Evolutionary conservation across 2,888 invertebrate species (phyloP).

Genomic region (Rotaria socialis): DNA sequence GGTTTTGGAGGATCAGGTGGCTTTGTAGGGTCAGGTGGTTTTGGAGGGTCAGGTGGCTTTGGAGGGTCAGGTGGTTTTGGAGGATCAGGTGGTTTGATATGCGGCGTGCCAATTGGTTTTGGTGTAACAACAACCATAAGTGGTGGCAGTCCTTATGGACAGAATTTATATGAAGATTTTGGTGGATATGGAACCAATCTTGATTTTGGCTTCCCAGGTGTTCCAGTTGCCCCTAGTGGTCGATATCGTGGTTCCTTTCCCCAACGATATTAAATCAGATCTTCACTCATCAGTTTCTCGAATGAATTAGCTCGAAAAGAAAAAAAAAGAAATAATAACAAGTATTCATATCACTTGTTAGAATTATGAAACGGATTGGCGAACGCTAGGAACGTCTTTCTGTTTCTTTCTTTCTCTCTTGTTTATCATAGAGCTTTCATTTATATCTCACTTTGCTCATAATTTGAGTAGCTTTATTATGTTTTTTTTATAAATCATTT

Average conservation of each 20-base stretch:
- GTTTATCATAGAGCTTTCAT: not conserved
- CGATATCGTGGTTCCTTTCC: not conserved
- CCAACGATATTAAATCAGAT: not conserved
- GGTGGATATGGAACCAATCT: not conserved
- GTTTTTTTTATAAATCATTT: not conserved
- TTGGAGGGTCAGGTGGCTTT: not conserved
- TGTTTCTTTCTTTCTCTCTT: not conserved
- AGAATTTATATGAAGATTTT: not conserved
- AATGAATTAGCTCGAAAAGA: not conserved
- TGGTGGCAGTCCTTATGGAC: not conserved
- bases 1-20: not conserved
- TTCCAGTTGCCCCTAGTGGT: not conserved
- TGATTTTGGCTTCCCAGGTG: not conserved
- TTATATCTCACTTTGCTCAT: not conserved
- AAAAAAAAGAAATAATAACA: not conserved
- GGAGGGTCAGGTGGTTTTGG: not conserved
- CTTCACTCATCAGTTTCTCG: not conserved
- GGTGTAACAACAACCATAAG: not conserved
- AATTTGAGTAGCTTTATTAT: not conserved
- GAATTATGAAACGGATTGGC: not conserved
- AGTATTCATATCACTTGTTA: not conserved
- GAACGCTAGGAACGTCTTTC: not conserved
- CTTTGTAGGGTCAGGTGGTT: not conserved
- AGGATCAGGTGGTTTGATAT: not conserved
- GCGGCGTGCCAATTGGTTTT: conserved; percentile 4